Evolutionary conservation across 2,113 vertebrate genomes (phyloP), one percentile per base, ranked within the genome.

Genomic region (Ammodytes marinus): DNA sequence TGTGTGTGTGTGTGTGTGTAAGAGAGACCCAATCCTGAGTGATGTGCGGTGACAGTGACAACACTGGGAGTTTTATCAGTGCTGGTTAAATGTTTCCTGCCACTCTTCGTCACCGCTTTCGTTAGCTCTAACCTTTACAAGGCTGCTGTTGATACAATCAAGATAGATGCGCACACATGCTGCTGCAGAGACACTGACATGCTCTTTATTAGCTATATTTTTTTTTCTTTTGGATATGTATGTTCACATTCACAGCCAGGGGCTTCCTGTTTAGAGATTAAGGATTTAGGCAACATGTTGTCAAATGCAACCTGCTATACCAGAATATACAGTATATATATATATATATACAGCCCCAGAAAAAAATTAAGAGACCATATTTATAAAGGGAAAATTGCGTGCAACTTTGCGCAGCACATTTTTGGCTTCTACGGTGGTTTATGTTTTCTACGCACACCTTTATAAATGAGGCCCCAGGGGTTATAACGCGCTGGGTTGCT

Each of bases 51-150:
- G 80, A 78, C 69, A 71, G 79, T 14, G 6, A 13, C 67, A 63
- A 35, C 54, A n/a, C 61, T 42, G 83, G 49, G 59, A 37, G 39
- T 83, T 91, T 91, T 93, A 93, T 93, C 92, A 90, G 86, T 0
- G 12, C 65, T 77, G 77, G 40, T 79, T 88, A 92, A 93, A 93
- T 91, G 91, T 87, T 91, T 91, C 84, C 90, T 93, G 92, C 85
- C 92, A 93, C 74, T 91, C 91, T 86, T 78, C 74, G 17, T 45
- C 35, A 52, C 19, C 37, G 77, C 86, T 82, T 69, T 54, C 73
- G 49, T 49, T 4, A 4, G 50, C 60, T 60, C 58, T 80, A 86
- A 92, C 91, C 91, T 93, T 93, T 90, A 85, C 55, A 37, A 46
- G 39, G 15, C 59, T 83, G 49, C 67, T 15, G 40, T 13, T 67